Evolutionary conservation across 2,797 vertebrate species (phyloP), one percentile per base, ranked within the genome.

Genomic region (Anguilla marmorata): DNA sequence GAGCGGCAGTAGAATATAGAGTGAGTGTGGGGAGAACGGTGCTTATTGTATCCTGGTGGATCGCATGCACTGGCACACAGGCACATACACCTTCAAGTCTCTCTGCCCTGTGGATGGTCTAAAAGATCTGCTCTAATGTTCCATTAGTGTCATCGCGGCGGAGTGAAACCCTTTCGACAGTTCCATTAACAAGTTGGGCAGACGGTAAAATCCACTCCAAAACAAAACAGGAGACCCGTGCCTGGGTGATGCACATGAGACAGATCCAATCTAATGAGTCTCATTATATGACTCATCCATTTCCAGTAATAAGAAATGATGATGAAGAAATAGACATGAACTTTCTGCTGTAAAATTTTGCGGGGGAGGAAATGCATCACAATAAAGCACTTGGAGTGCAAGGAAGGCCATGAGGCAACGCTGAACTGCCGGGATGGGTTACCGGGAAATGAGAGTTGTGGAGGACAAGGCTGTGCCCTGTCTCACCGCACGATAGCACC

Each of bases 141-240:
- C 41, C 79, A 82, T 82, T 82, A 82, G 79, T 50, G 79, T 48
- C 41, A 82, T 9, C 41, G n/a, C 21, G 1, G 76, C 21, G 1
- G 21, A 24, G 79, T 24, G 6, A 82, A 50, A 24, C 21, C 79
- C 6, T 50, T 45, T 82, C 79, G 8, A 48, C 41, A 11, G 41
- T 82, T 50, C 79, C 79, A 82, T 82, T 48, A 82, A 82, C 37
- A 82, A 82, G 79, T 24, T 21, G 45, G 45, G 50, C 79, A 82
- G 45, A 45, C 9, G 7, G 33, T 80, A 48, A 24, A 50, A 50
- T 76, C 33, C 11, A 37, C 72, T 76, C 2, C n/a, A 69, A 37
- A 30, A 33, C 9, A 5, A 16, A 16, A 12, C n/a, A 72, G 69
- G 27, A 9, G n/a, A 72, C 69, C 69, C 69, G 8, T 63, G 60